Conservation (phyloP, 2,888 invertebrate species). For the Eucriotettix oculatus region DNA sequence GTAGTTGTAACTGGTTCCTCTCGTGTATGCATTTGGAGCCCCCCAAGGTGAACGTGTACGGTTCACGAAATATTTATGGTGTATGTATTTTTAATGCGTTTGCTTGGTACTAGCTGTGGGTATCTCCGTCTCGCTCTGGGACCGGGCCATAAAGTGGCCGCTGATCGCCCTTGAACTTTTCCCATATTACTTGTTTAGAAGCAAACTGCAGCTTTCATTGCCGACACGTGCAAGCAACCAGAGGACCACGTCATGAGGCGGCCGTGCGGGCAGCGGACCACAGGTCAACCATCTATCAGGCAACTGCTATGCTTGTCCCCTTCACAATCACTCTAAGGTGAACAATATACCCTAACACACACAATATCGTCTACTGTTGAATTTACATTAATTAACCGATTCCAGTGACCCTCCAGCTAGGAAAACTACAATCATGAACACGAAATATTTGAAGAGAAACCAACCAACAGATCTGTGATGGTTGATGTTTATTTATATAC, state of each 20-base stretch:
- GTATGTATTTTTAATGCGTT: slow-evolving; percentile 9
- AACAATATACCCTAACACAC: too few species aligned
- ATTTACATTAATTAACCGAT: too few species aligned
- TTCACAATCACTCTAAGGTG: too few species aligned
- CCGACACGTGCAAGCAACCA: background rate
- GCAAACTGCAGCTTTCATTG: background rate
- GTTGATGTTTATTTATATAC: too few species aligned
- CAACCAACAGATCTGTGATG: too few species aligned
- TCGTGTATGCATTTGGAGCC: background rate
- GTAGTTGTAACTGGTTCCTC: slow-evolving; percentile 1
- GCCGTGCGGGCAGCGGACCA: background rate
- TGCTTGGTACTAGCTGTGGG: background rate
- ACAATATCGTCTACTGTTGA: too few species aligned
- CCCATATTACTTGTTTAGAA: background rate
- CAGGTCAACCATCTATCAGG: background rate
- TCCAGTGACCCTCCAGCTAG: too few species aligned
- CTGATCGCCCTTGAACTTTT: background rate
- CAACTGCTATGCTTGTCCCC: too few species aligned
- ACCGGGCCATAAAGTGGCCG: background rate
- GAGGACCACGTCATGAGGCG: background rate
- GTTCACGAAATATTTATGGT: slow-evolving; percentile 9
- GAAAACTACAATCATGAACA: too few species aligned
- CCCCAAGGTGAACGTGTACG: slow-evolving; percentile 10
- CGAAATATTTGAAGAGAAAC: too few species aligned
- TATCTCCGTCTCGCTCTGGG: background rate